Conservation (phyloP, 2,888 invertebrate species). For the Agrotis exclamationis region DNA sequence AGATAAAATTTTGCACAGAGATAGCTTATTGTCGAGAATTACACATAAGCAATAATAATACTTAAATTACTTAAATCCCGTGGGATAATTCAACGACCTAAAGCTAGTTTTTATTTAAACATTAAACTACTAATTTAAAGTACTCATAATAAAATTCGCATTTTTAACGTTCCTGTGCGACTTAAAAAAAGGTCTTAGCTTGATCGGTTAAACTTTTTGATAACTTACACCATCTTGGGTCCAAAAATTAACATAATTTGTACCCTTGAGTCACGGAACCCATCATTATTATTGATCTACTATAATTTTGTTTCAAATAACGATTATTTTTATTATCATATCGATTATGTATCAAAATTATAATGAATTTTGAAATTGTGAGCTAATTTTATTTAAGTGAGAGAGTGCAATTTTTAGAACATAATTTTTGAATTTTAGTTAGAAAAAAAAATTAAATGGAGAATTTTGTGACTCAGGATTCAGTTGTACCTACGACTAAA, state of each 20-base stretch:
- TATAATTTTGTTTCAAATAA: conserved; percentile 53
- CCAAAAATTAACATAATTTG: conserved; percentile 56
- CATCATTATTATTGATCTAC: conserved; percentile 48
- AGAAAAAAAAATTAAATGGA: conserved; percentile 17
- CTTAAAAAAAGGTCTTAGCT: conserved; percentile 19
- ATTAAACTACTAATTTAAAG: neutral
- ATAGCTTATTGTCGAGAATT: too few relatives aligned
- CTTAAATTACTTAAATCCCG: too few relatives aligned
- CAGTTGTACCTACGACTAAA: neutral
- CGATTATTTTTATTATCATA: conserved; percentile 53
- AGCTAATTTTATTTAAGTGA: conserved; percentile 21
- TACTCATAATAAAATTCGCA: conserved; percentile 14
- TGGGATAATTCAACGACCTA: too few relatives aligned
- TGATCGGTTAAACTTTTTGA: conserved; percentile 47
- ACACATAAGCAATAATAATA: too few relatives aligned
- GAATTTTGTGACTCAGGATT: neutral
- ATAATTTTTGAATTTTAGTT: conserved; percentile 5
- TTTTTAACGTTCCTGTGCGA: conserved; percentile 13
- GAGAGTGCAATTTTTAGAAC: conserved; percentile 46
- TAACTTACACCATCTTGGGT: conserved; percentile 25
- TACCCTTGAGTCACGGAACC: conserved; percentile 30
- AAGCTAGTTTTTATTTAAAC: neutral
- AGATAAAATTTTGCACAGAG: too few relatives aligned
- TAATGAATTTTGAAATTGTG: conserved; percentile 29
- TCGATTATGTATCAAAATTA: conserved; percentile 39